Percentiles rank a stretch among this genome's conserved stretches.
Conservation (phyloP, 1,140 invertebrate genomes). For the Neodiprion fabricii region DNA sequence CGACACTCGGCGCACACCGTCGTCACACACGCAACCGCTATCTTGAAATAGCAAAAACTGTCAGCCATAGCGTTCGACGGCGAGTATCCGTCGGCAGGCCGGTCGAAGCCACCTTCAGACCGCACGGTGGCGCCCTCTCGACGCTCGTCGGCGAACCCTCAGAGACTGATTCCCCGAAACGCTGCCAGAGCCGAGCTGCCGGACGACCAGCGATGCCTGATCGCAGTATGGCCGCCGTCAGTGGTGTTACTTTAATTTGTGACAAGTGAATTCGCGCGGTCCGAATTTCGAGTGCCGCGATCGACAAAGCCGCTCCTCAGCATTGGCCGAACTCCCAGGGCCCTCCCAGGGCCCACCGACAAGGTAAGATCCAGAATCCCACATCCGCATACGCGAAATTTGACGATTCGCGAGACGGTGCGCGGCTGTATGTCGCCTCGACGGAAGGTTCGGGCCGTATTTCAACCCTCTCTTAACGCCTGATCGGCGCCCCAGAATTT, state of each 20-base stretch:
- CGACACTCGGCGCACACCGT: background rate
- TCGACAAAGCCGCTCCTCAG: background rate
- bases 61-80: background rate
- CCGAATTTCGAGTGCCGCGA: background rate
- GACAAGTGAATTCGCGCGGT: background rate
- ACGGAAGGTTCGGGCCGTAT: too few species aligned
- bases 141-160: background rate
- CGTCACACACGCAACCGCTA: background rate
- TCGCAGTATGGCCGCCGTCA: background rate
- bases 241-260: background rate
- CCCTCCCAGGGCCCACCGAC: background rate
- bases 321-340: background rate
- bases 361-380: background rate
- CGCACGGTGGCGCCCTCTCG: background rate
- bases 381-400: background rate
- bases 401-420: background rate
- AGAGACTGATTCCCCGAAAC: background rate
- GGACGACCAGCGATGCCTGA: too few species aligned
- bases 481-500: too few species aligned
- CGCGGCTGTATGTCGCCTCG: background rate
- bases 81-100: background rate
- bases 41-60: slow-evolving; percentile 2
- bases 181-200: too few species aligned
- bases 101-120: background rate
- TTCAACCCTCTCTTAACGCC: too few species aligned